phyloP scores from a whole-genome alignment of 2,888 invertebrate species.

The Pachymerium ferrugineum region DNA sequence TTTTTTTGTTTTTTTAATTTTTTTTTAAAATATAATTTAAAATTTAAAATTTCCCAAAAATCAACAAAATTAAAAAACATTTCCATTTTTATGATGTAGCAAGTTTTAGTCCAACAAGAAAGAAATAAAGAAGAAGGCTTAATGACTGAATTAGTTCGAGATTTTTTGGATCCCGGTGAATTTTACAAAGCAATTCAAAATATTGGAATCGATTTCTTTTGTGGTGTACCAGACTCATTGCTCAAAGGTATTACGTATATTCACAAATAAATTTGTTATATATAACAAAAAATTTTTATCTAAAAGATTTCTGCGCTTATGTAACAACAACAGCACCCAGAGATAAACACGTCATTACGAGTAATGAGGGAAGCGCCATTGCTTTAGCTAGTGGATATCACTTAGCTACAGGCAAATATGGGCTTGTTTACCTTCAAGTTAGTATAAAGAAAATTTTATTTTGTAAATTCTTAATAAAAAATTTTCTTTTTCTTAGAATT shows the following conservation, averaged over 20 bases:
- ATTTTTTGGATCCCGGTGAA: constrained; percentile 48
- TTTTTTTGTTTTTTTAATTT: background rate
- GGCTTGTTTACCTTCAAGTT: constrained; percentile 49
- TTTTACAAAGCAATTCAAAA: constrained; percentile 46
- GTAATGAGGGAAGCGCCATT: constrained; percentile 49
- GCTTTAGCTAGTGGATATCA: constrained; percentile 50
- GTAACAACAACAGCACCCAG: constrained; percentile 45
- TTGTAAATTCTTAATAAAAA: background rate
- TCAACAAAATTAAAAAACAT: background rate
- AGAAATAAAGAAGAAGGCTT: constrained; percentile 46
- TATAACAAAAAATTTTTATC: background rate
- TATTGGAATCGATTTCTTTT: constrained; percentile 49
- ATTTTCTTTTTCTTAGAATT: constrained; percentile 43
- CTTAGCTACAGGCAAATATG: constrained; percentile 48
- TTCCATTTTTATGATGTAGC: constrained; percentile 38
- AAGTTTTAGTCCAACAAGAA: constrained; percentile 43
- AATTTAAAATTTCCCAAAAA: background rate
- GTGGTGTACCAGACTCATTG: constrained; percentile 51
- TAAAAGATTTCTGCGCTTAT: constrained; percentile 50
- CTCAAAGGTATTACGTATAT: constrained; percentile 46
- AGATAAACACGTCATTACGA: constrained; percentile 47
- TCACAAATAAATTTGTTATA: background rate
- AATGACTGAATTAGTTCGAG: constrained; percentile 48
- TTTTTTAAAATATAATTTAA: background rate
- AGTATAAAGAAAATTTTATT: background rate